phyloP scores from a whole-genome alignment of 2,797 vertebrate genomes.

The Rhinatrema bivittatum region DNA sequence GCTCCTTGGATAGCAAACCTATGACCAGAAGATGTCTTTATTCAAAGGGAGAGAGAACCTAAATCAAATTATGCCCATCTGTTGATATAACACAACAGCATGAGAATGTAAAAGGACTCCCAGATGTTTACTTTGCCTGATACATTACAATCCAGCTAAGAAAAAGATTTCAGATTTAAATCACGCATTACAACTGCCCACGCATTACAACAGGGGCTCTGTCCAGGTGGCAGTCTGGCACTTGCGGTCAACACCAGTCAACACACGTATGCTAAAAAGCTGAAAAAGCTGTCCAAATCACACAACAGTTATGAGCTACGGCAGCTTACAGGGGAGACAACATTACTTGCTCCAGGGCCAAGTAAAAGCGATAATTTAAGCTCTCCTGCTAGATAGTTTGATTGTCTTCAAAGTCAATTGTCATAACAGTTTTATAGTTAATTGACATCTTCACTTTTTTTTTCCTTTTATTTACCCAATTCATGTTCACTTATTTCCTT shows the following conservation, averaged over 20 bases:
- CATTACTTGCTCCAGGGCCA: conserved; percentile 57
- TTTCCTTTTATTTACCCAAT: conserved; percentile 43
- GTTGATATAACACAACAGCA: conserved; percentile 32
- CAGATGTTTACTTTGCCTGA: conserved; percentile 31
- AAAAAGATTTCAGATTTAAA: too few species aligned
- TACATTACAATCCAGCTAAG: conserved; percentile 32
- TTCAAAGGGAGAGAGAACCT: too few species aligned
- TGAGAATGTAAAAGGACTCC: conserved; percentile 33
- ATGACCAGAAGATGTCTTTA: too few species aligned
- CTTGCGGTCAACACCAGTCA: conserved; percentile 65
- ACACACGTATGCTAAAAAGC: conserved; percentile 71
- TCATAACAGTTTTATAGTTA: conserved; percentile 47
- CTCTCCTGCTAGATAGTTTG: conserved; percentile 70
- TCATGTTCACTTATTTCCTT: conserved; percentile 47
- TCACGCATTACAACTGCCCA: too few species aligned
- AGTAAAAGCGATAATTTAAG: conserved; percentile 64
- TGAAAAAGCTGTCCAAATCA: conserved; percentile 68
- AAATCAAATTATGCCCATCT: too few species aligned
- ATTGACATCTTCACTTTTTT: conserved; percentile 33
- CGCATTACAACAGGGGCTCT: conserved; percentile 62
- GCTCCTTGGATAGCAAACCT: too few species aligned
- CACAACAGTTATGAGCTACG: conserved; percentile 62
- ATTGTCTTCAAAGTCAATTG: conserved; percentile 84
- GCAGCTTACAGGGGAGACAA: conserved; percentile 57
- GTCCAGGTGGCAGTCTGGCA: conserved; percentile 66